Conservation (phyloP, 2,797 vertebrate species). For the Xerus rutilus region DNA sequence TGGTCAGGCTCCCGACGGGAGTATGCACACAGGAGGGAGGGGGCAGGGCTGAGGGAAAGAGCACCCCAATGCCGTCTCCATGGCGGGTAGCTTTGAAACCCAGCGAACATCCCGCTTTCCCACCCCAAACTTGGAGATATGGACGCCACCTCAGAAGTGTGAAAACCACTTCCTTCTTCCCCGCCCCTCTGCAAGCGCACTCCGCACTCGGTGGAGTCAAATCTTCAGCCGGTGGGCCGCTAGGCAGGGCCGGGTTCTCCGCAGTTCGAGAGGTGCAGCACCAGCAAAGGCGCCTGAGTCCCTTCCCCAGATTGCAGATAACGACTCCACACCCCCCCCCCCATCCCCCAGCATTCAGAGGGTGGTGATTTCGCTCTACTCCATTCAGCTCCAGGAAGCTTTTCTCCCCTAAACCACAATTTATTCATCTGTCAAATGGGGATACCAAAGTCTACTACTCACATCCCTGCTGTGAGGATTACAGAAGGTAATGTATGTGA, state of each 20-base stretch:
- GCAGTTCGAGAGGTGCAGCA: background rate
- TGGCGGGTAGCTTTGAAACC: background rate
- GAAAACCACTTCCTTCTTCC: background rate
- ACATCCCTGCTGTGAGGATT: background rate
- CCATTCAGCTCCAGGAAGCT: background rate
- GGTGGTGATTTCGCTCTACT: background rate
- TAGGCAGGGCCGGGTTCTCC: background rate
- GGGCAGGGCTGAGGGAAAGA: background rate
- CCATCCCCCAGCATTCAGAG: background rate
- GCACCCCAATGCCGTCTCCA: background rate
- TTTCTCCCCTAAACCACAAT: background rate
- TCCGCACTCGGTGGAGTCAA: background rate
- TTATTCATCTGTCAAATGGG: slow-evolving; percentile 15
- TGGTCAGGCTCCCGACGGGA: background rate
- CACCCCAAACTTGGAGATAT: background rate
- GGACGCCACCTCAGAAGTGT: background rate
- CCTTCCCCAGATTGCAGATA: background rate
- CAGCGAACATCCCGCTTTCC: background rate
- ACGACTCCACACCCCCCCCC: background rate
- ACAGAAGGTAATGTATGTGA: background rate
- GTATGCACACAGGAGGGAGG: background rate
- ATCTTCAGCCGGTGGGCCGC: background rate
- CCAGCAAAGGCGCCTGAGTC: background rate
- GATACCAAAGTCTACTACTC: background rate
- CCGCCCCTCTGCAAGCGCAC: fast-evolving